Evolutionary conservation across 1,140 invertebrate genomes (phyloP), one percentile per base, ranked within the genome.

Genomic region (Caenorhabditis remanei): DNA sequence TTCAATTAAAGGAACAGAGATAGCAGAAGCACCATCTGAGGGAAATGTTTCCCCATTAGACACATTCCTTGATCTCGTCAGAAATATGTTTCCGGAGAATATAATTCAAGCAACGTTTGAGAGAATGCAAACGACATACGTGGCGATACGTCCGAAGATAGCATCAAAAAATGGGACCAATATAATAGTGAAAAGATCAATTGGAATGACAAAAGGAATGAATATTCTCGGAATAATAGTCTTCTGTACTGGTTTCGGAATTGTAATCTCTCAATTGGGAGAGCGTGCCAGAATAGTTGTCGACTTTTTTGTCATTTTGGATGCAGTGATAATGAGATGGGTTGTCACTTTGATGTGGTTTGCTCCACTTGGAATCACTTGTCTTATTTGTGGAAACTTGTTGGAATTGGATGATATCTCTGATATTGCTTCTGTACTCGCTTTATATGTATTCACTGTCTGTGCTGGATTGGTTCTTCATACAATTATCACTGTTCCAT

Each of bases 311-410:
- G 88, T 92, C 21, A 92, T 92, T 84, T 87, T 92, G 16, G 92
- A 92, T 61, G 91, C 90, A 13, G 91, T 91, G 48, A 86, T 88
- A 32, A 90, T 90, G 87, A 55, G 90, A 86, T 88, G 92, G 82
- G 91, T 92, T 24, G 90, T 90, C 41, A 85, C 85, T 7, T 75
- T 91, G 14, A 92, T 91, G 91, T 91, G 91, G 91, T 92, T 96
- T 87, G 96, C 96, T 2, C 97, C 97, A 1, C 90, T 98, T 24
- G 97, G 97, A 48, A 96, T 98, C 84, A 95, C 96, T 87, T 97
- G 96, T 85, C 95, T 98, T 21, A 97, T 99, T 88, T 95, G 96
- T 67, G 96, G 96, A 19, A 97, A 97, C 93, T 96, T 99, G 87
- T 94, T 98, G 0, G 95, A 95, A 58, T 95, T 98, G 21, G 94